Percentiles rank a stretch among this genome's conserved stretches.
Evolutionary conservation across 2,797 vertebrate genomes (phyloP).

Genomic region (Platalea minor): DNA sequence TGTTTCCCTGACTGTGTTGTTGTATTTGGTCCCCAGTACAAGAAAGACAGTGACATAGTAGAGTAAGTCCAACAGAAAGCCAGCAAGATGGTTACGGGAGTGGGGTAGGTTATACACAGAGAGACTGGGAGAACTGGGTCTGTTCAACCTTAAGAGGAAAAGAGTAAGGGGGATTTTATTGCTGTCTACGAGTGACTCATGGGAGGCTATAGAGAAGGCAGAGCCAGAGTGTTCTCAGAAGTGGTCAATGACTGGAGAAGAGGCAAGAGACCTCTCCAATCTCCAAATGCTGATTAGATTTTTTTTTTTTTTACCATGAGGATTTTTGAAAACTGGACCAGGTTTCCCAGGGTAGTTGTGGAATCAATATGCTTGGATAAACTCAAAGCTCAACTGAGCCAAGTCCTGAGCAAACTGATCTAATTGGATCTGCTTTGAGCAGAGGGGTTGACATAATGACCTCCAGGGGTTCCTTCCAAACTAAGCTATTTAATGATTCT

Average conservation of each 20-base stretch:
- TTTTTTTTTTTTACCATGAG: background rate
- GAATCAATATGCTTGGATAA: background rate
- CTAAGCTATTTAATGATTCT: background rate
- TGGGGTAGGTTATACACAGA: background rate
- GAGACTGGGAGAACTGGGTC: background rate
- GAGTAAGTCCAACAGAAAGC: background rate
- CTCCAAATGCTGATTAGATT: background rate
- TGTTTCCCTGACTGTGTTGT: background rate
- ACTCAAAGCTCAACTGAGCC: background rate
- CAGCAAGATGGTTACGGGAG: background rate
- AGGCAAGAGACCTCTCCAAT: background rate
- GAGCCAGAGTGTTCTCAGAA: background rate
- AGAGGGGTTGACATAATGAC: background rate
- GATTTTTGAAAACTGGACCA: background rate
- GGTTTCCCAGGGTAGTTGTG: background rate
- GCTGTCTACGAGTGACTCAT: background rate
- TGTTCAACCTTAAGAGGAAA: background rate
- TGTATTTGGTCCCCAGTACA: background rate
- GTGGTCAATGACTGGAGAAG: background rate
- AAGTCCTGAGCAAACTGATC: background rate
- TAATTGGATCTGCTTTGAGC: background rate
- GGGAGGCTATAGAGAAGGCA: background rate
- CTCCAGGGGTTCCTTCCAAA: background rate
- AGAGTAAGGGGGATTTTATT: background rate
- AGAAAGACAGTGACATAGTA: background rate